phyloP scores from a whole-genome alignment of 2,113 vertebrate species.

The Illadopsis cleaveri region DNA sequence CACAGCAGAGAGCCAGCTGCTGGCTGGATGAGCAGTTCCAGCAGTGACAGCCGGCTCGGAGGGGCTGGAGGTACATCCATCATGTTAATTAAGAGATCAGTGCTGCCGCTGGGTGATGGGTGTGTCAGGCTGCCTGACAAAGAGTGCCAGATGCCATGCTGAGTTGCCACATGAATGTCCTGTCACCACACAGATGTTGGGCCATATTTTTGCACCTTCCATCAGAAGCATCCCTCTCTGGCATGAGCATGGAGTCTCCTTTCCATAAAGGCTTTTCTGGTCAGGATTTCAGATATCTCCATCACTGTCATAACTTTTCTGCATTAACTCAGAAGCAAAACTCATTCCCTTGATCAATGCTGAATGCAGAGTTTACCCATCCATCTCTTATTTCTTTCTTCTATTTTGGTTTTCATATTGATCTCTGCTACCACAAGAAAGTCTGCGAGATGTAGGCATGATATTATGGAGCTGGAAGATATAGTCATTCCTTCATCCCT shows the following conservation, averaged over 20 bases:
- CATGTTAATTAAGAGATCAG: neutral
- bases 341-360: neutral
- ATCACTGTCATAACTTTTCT: neutral
- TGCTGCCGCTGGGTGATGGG: neutral
- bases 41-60: accelerated
- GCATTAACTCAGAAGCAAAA: neutral
- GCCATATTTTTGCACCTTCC: neutral
- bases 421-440: neutral
- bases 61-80: neutral
- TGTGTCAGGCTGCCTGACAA: neutral
- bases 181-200: neutral
- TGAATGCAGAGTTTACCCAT: neutral
- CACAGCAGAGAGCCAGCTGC: neutral
- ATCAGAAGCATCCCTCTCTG: neutral
- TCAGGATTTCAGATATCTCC: neutral
- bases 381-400: neutral
- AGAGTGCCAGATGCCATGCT: neutral
- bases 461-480: neutral
- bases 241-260: neutral
- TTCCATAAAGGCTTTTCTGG: neutral
- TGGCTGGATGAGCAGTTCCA: neutral
- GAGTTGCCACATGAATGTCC: neutral
- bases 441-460: neutral
- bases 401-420: neutral
- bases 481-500: neutral